Base-by-base conservation (phyloP, 2,113 vertebrate species). In the Eira barbara region DNA sequence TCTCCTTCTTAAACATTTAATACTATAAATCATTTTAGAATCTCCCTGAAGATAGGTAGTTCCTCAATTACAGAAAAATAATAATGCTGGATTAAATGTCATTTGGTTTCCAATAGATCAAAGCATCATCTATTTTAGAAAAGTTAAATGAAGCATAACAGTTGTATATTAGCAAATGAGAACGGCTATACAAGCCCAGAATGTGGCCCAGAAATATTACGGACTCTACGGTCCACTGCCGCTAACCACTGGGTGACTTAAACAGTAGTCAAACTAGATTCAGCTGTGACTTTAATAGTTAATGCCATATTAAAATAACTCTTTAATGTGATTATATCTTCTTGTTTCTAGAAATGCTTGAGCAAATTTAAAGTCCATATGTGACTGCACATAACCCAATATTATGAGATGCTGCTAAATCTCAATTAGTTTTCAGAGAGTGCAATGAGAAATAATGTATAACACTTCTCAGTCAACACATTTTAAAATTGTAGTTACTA, bases 341-440 rank as follows among this genome's bases (percentile, higher is more conserved):
- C 39, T 95, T 95, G 89, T n/a, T 93, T 52, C 79, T 90, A 27
- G 52, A 92, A 96, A 93, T 91, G 12, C 31, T 78, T 97, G 89
- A 89, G 45, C 25, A 78, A 91, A 82, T 93, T 97, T 63, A 87
- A 84, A 45, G 15, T 69, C 42, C 71, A 9, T 47, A 82, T 65
- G 12, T 95, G 71, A 86, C 61, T 84, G 76, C 90, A 12, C 34
- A 67, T 45, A 80, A 21, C n/a, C 31, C 85, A 52, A 76, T 49
- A 67, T 39, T 83, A 89, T 47, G 27, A 89, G 63, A 86, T 89
- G 63, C 63, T 95, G 47, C n/a, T 96, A 94, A 93, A 73, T 67
- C 71, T 91, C 71, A 90, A 94, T 95, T 85, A 97, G 65, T 78
- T 95, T 93, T 36, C 39, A 71, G 78, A 88, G 49, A 86, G 42